phyloP scores from a whole-genome alignment of 64 coral and sea anemone genomes.

The Hydrozoanthus tunicans region DNA sequence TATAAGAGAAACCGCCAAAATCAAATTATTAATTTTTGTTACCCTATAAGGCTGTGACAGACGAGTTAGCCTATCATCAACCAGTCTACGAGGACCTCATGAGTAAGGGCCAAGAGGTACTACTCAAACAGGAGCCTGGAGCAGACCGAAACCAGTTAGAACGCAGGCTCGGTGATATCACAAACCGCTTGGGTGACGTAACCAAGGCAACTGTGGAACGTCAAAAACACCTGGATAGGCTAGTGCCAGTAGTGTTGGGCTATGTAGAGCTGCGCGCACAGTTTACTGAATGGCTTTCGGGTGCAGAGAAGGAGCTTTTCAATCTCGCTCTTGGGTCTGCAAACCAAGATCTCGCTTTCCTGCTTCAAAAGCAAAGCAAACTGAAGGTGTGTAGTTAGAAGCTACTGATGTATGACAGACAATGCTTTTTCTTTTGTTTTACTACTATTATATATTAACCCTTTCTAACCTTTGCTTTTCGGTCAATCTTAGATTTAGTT shows the following conservation, averaged over 20 bases:
- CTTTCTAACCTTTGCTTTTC: no score
- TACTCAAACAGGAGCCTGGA: slow-evolving; percentile 51
- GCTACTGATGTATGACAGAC: not conserved
- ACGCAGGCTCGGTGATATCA: slow-evolving; percentile 64
- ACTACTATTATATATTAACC: no score
- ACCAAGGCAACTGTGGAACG: slow-evolving; percentile 66
- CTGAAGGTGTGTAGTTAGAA: slow-evolving; percentile 52
- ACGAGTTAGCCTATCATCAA: slow-evolving; percentile 71
- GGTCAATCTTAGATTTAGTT: no score
- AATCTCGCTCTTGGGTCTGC: slow-evolving; percentile 54
- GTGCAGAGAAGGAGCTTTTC: slow-evolving; percentile 71
- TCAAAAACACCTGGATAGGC: slow-evolving; percentile 73
- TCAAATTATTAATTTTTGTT: not conserved
- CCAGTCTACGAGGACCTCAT: slow-evolving; percentile 70
- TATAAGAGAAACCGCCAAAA: not conserved
- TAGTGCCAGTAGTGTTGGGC: slow-evolving; percentile 72
- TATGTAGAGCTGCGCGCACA: slow-evolving; percentile 77
- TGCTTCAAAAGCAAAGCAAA: slow-evolving; percentile 76
- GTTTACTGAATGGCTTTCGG: slow-evolving; percentile 70
- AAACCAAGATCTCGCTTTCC: slow-evolving; percentile 62
- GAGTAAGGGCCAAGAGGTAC: slow-evolving; percentile 42
- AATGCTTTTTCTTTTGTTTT: no score
- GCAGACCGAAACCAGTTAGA: slow-evolving; percentile 61
- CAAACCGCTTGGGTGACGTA: slow-evolving; percentile 68
- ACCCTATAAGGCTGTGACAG: slow-evolving; percentile 52